phyloP scores from a whole-genome alignment of 64 coral and sea anemone species.

The Porites lutea region DNA sequence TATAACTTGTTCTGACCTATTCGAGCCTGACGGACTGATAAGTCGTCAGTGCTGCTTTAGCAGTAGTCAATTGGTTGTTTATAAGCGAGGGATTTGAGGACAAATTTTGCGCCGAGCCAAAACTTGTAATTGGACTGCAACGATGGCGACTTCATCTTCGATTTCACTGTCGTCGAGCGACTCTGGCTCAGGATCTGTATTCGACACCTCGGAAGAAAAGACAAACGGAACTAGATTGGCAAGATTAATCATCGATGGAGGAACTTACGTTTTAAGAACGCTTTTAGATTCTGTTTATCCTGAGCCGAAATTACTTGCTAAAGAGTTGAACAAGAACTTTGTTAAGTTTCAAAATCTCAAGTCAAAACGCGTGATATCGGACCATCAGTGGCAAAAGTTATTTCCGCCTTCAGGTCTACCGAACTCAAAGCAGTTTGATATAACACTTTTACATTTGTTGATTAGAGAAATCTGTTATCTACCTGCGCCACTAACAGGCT shows the following conservation, averaged over 20 bases:
- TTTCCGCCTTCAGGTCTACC: constrained; percentile 47
- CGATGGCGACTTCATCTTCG: too few relatives aligned
- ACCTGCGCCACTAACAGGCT: constrained; percentile 44
- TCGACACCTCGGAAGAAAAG: constrained; percentile 16
- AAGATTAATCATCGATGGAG: constrained; percentile 44
- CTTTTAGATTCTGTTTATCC: neutral
- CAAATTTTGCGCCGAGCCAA: too few relatives aligned
- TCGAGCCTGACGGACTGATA: too few relatives aligned
- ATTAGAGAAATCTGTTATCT: constrained; percentile 29
- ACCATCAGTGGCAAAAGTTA: constrained; percentile 57
- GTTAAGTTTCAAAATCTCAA: neutral
- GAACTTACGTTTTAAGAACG: constrained; percentile 33
- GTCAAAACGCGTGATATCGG: neutral
- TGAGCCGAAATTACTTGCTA: neutral
- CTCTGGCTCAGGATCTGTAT: neutral
- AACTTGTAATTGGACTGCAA: too few relatives aligned
- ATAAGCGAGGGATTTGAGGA: too few relatives aligned
- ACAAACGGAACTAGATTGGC: constrained; percentile 41
- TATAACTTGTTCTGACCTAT: too few relatives aligned
- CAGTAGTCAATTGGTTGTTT: too few relatives aligned
- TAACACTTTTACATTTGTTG: constrained; percentile 64
- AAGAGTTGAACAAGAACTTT: neutral
- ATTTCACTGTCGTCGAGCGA: too few relatives aligned
- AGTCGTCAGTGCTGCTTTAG: too few relatives aligned
- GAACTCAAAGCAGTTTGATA: constrained; percentile 48